Evolutionary conservation across 2,888 invertebrate genomes (phyloP), one percentile per base, ranked within the genome.

Genomic region (Aporophyla lueneburgensis): DNA sequence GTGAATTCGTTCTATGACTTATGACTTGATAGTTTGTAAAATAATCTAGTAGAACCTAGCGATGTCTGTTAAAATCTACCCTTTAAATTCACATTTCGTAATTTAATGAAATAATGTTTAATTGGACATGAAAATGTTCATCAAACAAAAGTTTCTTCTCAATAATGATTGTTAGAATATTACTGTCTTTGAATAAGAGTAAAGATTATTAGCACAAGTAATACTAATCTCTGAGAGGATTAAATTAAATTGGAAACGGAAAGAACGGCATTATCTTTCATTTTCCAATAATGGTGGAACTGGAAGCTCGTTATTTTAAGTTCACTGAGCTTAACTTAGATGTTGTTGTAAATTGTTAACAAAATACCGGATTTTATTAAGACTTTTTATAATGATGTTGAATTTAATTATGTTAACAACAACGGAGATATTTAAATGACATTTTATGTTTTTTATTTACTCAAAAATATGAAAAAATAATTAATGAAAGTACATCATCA

Each of bases 251-350:
- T 72, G 78, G 58, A 81, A 81, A 74, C 40, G 74, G 62, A 76
- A 80, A 81, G 71, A 76, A 84, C 74, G 14, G 62, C 53, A 68
- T 85, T 76, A 74, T 74, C 75, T 72, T 69, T 63, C 73, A 74
- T 76, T 81, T 81, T 75, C 74, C 85, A 74, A 79, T 81, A 79
- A 81, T 62, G 27, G 56, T 69, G 71, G 27, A 80, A 53, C 58
- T 80, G 69, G 59, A 73, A 70, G 21, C 59, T 74, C 62, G 43
- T 83, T 84, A 81, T 74, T 71, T 74, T 63, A 84, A 71, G 81
- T 71, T 84, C 81, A 84, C 59, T 65, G 80, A 58, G 33, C 21
- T 65, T 21, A 61, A 65, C 62, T 63, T 40, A 53, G 68, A 21
- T 61, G 77, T 58, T 62, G 70, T 71, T 67, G 66, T 40, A 70